Base-by-base conservation (phyloP, 2,888 invertebrate genomes). In the Achlya flavicornis region DNA sequence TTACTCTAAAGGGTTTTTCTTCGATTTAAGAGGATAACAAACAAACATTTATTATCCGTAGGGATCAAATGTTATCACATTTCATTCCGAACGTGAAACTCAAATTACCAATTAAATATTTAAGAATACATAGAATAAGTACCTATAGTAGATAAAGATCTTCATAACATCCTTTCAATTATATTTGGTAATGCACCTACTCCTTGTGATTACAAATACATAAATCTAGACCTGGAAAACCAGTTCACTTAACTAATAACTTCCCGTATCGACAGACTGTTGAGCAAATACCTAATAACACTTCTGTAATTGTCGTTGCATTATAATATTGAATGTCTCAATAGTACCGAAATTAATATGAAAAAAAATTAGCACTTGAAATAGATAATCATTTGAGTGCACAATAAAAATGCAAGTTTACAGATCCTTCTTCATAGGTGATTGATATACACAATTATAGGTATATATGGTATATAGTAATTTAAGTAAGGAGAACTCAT, bases 201-300 rank as follows among this genome's bases (percentile, higher is more conserved):
- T 19, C 14, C 7, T 53, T 5, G 26, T 26, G 26, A 53, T 53
- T 53, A 53, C 53, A 10, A 53, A 53, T 53, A 19, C 53, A 53
- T 53, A 19, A 53, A 19, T 53, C 53, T 53, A 53, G 19, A 53
- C 10, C 53, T 53, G 53, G 53, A 53, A 8, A 53, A 53, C 53
- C 53, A 53, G 53, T 53, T 53, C 19, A 53, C 53, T 6, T 53
- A 53, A 19, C 53, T 53, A 53, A 53, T 53, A 53, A 53, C 53
- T 53, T 53, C 53, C 53, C 53, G 53, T 53, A 53, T 53, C 53
- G 16, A 53, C 19, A 19, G 53, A 48, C n/a, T 53, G 53, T 53
- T 53, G 53, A 53, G 53, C n/a, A 53, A 53, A 53, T 53, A 53
- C 16, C 16, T 53, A 53, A 53, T n/a, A 53, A 53, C 53, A 53